A percentile compares a stretch with the other conserved stretches of the same genome.
phyloP scores from a whole-genome alignment of 30 jellyfish, hydroid and myxozoan species.

The Catostylus mosaicus region DNA sequence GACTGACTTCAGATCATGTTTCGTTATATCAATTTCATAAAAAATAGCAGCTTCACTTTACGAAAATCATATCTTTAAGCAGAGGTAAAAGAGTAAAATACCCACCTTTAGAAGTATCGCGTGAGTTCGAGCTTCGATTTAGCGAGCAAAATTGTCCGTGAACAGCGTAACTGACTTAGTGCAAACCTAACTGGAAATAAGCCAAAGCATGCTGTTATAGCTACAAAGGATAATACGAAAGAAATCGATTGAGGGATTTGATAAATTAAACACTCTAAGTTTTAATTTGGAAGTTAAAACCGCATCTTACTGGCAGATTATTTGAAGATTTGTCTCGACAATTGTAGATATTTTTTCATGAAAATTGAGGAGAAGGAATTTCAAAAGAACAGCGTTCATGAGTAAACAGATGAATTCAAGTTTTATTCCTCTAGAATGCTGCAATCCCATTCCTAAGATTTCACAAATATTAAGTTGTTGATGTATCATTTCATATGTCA shows the following conservation, averaged over 20 bases:
- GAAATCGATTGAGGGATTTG: neutral
- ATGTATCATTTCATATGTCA: too few species aligned
- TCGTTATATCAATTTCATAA: too few species aligned
- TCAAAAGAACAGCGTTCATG: neutral
- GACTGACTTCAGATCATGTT: too few species aligned
- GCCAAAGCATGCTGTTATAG: neutral
- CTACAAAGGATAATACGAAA: neutral
- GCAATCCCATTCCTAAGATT: too few species aligned
- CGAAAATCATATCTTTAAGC: too few species aligned
- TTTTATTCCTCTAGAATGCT: neutral
- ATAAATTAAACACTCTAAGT: neutral
- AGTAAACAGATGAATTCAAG: neutral
- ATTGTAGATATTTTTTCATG: neutral
- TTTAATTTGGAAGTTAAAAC: neutral
- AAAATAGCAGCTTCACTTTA: too few species aligned
- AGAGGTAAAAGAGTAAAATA: too few species aligned
- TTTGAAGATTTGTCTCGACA: neutral
- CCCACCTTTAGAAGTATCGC: too few species aligned
- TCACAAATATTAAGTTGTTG: too few species aligned
- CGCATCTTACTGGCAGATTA: neutral
- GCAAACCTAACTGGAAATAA: neutral
- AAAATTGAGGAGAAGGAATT: neutral
- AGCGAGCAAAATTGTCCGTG: too few species aligned
- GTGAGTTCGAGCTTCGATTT: too few species aligned
- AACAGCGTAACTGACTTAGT: neutral